phyloP scores from a whole-genome alignment of 2,113 vertebrate species.

The Protobothrops flavoviridis region DNA sequence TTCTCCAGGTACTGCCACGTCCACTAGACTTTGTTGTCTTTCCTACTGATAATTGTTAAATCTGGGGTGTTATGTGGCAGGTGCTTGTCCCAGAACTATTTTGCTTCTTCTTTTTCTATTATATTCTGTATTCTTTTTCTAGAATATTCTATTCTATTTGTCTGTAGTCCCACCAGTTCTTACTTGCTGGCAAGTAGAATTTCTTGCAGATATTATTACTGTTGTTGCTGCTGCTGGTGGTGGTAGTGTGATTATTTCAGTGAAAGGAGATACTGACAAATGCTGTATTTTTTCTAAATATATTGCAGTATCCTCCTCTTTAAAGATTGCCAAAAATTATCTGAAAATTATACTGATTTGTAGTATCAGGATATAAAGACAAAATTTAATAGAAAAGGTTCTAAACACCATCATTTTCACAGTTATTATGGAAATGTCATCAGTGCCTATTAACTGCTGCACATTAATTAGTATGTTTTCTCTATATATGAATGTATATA shows the following conservation, averaged over 20 bases:
- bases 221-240: not conserved
- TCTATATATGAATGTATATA: slow-evolving; percentile 62
- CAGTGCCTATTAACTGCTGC: slow-evolving; percentile 45
- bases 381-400: slow-evolving; percentile 40
- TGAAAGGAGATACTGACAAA: slow-evolving; percentile 5
- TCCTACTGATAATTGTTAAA: not conserved
- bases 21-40: not conserved
- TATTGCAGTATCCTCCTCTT: not conserved
- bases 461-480: slow-evolving; percentile 64
- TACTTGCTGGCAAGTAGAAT: not conserved
- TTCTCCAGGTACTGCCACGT: not conserved
- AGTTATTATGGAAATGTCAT: slow-evolving; percentile 48
- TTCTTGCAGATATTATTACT: not conserved
- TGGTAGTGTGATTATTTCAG: not conserved
- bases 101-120: not conserved
- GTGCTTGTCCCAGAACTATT: not conserved
- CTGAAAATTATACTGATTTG: slow-evolving; percentile 11
- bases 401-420: slow-evolving; percentile 41
- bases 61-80: not conserved
- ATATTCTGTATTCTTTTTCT: not conserved
- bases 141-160: not conserved
- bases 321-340: not conserved
- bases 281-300: slow-evolving; percentile 19
- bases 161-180: not conserved
- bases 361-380: not conserved